phyloP scores from a whole-genome alignment of 2,113 vertebrate species.

The Lepus americanus region DNA sequence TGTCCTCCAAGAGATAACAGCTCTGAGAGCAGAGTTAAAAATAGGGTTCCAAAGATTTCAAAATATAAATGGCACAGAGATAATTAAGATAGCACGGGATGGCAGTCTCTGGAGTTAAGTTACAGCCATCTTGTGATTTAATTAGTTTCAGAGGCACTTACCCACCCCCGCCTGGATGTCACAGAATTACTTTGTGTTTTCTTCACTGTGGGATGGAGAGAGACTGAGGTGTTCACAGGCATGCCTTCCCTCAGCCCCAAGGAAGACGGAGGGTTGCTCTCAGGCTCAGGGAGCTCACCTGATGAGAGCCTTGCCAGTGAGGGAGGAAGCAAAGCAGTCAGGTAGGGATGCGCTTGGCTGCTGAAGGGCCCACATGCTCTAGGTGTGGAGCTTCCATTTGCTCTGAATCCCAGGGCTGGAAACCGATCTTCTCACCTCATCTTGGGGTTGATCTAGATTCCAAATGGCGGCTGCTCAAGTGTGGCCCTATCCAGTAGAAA shows the following conservation, averaged over 20 bases:
- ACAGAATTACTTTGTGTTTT: constrained; percentile 2
- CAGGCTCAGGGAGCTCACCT: background rate
- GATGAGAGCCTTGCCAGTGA: background rate
- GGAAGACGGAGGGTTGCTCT: background rate
- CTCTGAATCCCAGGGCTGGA: background rate
- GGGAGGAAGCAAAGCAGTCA: background rate
- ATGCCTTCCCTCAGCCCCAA: background rate
- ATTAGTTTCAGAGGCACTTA: constrained; percentile 60
- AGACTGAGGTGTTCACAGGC: background rate
- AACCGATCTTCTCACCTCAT: background rate
- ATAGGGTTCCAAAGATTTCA: constrained; percentile 63
- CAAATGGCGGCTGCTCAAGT: background rate
- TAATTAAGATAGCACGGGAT: constrained; percentile 56
- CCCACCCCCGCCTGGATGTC: background rate
- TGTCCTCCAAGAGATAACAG: background rate
- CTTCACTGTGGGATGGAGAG: background rate
- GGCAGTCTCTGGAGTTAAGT: constrained; percentile 19
- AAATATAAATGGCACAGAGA: constrained; percentile 50
- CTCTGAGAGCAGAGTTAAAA: constrained; percentile 48
- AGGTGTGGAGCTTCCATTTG: background rate
- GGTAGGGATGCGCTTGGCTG: background rate
- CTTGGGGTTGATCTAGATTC: background rate
- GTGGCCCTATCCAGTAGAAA: background rate
- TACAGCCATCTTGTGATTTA: constrained; percentile 38
- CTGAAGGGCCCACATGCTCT: background rate